These are phyloP conservation scores for Drymonia ruficornis DNA, from an alignment of 2,888 invertebrate genomes.

Conservation along the genomic window DNA sequence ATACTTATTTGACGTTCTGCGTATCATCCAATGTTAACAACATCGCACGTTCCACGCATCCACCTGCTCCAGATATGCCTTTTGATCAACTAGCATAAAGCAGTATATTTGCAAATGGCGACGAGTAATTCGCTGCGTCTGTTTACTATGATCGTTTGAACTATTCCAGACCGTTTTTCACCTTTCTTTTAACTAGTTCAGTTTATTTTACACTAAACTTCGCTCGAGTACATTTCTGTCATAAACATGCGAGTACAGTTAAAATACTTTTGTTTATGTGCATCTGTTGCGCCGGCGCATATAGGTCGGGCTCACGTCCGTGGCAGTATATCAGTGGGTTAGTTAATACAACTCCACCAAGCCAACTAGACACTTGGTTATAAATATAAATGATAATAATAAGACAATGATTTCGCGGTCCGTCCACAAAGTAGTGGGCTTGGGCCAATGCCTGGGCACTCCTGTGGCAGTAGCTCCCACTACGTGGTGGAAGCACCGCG, in stretches of 20 bases:
- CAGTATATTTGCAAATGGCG: background rate
- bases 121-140: conserved; percentile 2
- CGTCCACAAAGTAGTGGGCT: no score
- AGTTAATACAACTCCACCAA: no score
- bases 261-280: conserved; percentile 34
- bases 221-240: conserved; percentile 10
- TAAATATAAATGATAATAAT: no score
- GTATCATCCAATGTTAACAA: no score
- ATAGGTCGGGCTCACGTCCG: conserved; percentile 41
- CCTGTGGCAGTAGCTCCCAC: no score
- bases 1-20: no score
- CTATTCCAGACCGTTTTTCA: conserved; percentile 10
- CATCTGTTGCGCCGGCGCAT: conserved; percentile 40
- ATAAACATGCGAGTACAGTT: conserved; percentile 24
- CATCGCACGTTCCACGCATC: background rate
- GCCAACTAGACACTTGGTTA: no score
- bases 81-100: conserved; percentile 1
- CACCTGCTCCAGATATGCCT: background rate
- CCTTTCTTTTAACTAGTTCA: conserved; percentile 12
- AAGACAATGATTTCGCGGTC: no score
- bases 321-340: conserved; percentile 49
- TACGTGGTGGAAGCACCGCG: no score
- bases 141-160: conserved; percentile 7
- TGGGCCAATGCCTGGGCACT: no score
- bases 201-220: conserved; percentile 9